These are phyloP conservation scores for Drosophila setifemur DNA, from an alignment of 1,140 invertebrate genomes.

Conservation along the genomic window DNA sequence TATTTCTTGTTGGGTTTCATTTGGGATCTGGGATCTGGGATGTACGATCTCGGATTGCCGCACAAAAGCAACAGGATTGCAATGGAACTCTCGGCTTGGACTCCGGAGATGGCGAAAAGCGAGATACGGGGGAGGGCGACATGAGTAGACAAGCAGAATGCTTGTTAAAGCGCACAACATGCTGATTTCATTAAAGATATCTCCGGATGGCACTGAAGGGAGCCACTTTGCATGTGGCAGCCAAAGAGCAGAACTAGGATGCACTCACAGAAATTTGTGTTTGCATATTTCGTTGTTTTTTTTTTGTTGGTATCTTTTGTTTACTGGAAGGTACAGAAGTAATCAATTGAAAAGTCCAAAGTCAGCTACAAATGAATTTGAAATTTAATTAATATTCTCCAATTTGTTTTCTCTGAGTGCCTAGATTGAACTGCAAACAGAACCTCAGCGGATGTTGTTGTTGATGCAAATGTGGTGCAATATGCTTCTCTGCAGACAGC, in stretches of 20 bases:
- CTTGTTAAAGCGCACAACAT: constrained; percentile 79
- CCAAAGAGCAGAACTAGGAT: constrained; percentile 1
- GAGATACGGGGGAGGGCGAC: constrained; percentile 22
- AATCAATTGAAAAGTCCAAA: no score
- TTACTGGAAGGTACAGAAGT: no score
- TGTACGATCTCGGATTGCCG: constrained; percentile 23
- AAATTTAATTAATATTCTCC: no score
- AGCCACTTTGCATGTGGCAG: constrained; percentile 41
- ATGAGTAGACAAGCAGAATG: constrained; percentile 78
- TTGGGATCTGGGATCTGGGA: constrained; percentile 18
- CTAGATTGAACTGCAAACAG: background rate
- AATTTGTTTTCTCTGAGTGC: background rate
- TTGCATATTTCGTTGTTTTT: no score
- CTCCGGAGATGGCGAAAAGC: constrained; percentile 14
- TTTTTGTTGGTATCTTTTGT: no score
- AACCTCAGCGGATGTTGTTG: constrained; percentile 20
- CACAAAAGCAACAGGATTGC: constrained; percentile 72
- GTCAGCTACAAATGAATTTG: no score
- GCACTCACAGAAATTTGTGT: constrained; percentile 4
- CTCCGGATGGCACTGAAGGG: constrained; percentile 53
- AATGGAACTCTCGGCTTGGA: constrained; percentile 26
- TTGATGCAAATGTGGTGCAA: constrained; percentile 27
- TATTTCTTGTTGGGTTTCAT: background rate
- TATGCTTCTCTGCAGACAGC: constrained; percentile 23
- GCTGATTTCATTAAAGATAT: constrained; percentile 81